Evolutionary conservation across 1,140 invertebrate species (phyloP).

Genomic region (Nylanderia fulva): DNA sequence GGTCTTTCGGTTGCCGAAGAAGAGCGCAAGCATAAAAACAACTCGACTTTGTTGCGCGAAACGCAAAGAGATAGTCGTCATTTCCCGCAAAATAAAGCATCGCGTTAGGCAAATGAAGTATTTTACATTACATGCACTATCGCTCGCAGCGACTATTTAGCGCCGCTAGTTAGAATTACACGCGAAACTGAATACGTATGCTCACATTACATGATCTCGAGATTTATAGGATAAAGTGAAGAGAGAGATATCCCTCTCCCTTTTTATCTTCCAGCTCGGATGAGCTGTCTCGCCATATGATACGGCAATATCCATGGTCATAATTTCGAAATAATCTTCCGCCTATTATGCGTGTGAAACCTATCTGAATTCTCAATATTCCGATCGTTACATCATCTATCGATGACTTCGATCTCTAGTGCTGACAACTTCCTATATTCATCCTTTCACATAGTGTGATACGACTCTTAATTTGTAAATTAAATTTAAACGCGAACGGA

Average conservation of each 20-base stretch:
- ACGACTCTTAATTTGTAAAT: slow-evolving; percentile 14
- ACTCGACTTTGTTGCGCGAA: not conserved
- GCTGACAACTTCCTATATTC: slow-evolving; percentile 2
- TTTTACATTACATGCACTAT: slow-evolving; percentile 67
- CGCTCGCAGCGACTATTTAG: slow-evolving; percentile 71
- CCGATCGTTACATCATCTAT: slow-evolving; percentile 46
- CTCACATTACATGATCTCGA: slow-evolving; percentile 76
- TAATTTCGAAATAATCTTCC: slow-evolving; percentile 67
- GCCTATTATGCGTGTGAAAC: slow-evolving; percentile 59
- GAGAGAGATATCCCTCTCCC: slow-evolving; percentile 9
- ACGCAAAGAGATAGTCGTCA: not conserved
- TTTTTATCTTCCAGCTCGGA: slow-evolving; percentile 13
- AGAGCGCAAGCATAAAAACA: no score
- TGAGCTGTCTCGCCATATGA: slow-evolving; percentile 73
- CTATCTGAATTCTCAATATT: slow-evolving; percentile 66
- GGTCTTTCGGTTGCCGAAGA: slow-evolving; percentile 13
- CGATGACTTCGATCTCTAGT: slow-evolving; percentile 40
- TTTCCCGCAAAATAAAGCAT: slow-evolving; percentile 47
- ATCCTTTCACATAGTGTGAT: not conserved
- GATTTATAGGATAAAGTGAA: slow-evolving; percentile 71
- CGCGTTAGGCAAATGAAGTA: slow-evolving; percentile 67
- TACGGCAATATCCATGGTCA: slow-evolving; percentile 67
- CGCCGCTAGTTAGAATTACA: slow-evolving; percentile 73
- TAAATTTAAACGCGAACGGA: slow-evolving; percentile 17
- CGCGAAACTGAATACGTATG: slow-evolving; percentile 76